Base-by-base conservation (phyloP, 2,888 invertebrate species). In the Pandemis cinnamomeana region DNA sequence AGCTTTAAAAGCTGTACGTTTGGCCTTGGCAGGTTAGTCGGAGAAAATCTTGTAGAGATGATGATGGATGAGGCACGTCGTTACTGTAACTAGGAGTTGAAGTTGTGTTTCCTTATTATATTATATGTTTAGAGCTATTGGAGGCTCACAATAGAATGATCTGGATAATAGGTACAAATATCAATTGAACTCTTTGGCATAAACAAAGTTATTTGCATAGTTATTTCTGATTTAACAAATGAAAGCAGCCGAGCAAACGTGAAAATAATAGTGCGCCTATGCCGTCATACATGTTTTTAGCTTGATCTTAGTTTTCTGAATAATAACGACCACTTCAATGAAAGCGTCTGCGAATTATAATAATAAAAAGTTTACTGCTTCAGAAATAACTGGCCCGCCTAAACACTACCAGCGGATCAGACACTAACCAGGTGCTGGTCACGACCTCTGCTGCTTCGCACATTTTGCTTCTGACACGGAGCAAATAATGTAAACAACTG, bases 321-420 rank as follows among this genome's bases (percentile, higher is more conserved):
- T 75, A 72, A 75, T 80, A 78, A 80, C 80, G 78, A 78, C 77
- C 71, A 68, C 70, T 71, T 78, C 76, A 75, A 71, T 60, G 63
- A 71, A 77, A 71, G 74, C 78, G 77, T 77, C 77, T 77, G 75
- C 77, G 71, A 69, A 76, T 55, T 77, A 79, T 76, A 72, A 71
- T 70, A 64, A 74, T 72, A 75, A 77, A 80, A 80, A 81, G 77
- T 83, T 83, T 82, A 84, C 77, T 75, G 77, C 77, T 68, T 74
- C 81, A 75, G 78, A 84, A 86, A 87, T 84, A 84, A 78, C 82
- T 81, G 83, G 79, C 76, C 80, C 83, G 84, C 81, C 85, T 86
- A 87, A 86, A 87, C 86, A 86, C 81, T 83, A 81, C 79, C 82
- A 84, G 82, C 80, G 67, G 75, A 76, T 80, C 81, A 80, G 83